phyloP scores from a whole-genome alignment of 2,888 invertebrate species.

The Rugalucina vietnamica region DNA sequence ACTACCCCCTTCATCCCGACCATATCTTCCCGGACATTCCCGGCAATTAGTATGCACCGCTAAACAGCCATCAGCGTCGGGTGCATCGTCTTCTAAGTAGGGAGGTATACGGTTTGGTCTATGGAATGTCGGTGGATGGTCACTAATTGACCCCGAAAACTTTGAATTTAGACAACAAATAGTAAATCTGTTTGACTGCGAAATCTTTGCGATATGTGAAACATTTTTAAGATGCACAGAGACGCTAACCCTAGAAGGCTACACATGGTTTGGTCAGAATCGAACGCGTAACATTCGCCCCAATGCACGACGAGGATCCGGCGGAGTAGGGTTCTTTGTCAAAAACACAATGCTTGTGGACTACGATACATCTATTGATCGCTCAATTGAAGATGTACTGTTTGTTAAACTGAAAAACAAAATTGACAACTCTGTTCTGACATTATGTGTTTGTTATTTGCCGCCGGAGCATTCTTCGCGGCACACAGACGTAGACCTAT shows the following conservation, averaged over 20 bases:
- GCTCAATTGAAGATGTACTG: slow-evolving; percentile 1
- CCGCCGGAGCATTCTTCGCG: slow-evolving; percentile 17
- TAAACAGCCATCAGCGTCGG: too few relatives aligned
- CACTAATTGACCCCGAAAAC: not conserved
- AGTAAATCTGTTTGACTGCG: not conserved
- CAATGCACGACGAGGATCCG: slow-evolving; percentile 24
- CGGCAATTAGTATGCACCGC: too few relatives aligned
- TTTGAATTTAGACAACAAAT: not conserved
- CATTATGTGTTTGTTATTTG: slow-evolving; percentile 19
- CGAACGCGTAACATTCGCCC: not conserved
- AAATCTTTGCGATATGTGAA: slow-evolving; percentile 11
- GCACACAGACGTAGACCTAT: not conserved
- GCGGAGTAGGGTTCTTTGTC: slow-evolving; percentile 23
- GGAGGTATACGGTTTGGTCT: slow-evolving; percentile 7
- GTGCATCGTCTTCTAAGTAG: not conserved
- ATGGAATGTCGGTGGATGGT: slow-evolving; percentile 28
- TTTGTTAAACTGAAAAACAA: not conserved
- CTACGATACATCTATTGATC: not conserved
- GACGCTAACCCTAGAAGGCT: not conserved
- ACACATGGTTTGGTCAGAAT: slow-evolving; percentile 29
- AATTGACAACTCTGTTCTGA: not conserved
- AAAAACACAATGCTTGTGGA: slow-evolving; percentile 6
- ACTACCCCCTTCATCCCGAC: too few relatives aligned
- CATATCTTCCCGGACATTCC: too few relatives aligned
- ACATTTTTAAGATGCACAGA: not conserved